These are phyloP conservation scores for Sebastes glaucus DNA, from an alignment of 2,797 vertebrate species.

Conservation along the genomic window DNA sequence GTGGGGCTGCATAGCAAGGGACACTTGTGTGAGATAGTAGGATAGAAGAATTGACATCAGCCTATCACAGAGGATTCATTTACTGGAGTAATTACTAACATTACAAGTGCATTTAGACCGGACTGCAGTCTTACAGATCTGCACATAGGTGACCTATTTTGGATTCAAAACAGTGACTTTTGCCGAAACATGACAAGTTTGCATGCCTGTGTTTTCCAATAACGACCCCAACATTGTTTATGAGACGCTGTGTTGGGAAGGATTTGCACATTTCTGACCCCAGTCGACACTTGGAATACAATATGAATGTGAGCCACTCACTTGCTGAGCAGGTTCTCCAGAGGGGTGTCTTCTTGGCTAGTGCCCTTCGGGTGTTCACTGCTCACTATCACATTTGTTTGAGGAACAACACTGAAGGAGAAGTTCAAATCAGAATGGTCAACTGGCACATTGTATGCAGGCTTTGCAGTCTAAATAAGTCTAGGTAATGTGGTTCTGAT, in stretches of 20 bases:
- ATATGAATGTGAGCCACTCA: constrained; percentile 76
- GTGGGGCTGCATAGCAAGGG: too few relatives aligned
- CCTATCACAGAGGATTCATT: background rate
- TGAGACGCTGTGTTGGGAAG: background rate
- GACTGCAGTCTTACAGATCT: background rate
- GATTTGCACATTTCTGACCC: background rate
- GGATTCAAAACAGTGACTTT: background rate
- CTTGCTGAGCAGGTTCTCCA: constrained; percentile 98
- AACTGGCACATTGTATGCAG: background rate
- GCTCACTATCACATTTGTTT: constrained; percentile 98
- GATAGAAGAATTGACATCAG: background rate
- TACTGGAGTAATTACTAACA: background rate
- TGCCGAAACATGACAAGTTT: background rate
- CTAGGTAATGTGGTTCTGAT: background rate
- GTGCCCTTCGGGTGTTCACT: constrained; percentile 90
- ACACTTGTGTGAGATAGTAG: too few relatives aligned
- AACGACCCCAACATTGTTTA: background rate
- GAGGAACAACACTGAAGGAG: constrained; percentile 90
- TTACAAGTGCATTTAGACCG: background rate
- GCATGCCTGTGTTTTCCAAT: background rate
- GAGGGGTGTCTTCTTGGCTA: constrained; percentile 88
- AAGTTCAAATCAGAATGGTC: constrained; percentile 19
- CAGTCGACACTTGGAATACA: background rate
- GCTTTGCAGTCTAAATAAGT: background rate
- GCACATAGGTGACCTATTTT: background rate